Evolutionary conservation across 2,888 invertebrate species (phyloP), one percentile per base, ranked within the genome.

Genomic region (Operophtera brumata): DNA sequence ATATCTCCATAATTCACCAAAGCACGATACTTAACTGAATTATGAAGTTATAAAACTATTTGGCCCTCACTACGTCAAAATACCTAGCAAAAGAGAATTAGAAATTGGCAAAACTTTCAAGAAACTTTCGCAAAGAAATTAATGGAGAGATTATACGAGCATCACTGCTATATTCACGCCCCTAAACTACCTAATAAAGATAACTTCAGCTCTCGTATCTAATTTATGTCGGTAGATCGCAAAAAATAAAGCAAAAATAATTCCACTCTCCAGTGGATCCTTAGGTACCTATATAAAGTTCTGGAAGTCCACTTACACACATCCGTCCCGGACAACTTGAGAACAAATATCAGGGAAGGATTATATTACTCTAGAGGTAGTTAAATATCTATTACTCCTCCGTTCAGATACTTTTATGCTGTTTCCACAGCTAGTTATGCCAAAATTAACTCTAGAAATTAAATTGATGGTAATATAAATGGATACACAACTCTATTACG

Each of bases 181-280:
- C 30, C 30, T 30, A 30, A 42, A n/a, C 14, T 32, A 28, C 20
- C 8, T 46, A 42, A 46, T 42, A 41, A 35, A 41, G 26, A 48
- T 48, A 34, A 47, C 35, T 48, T 7, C n/a, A 41, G 26, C 13
- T 32, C 12, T 46, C 30, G 25, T 20, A 36, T 8, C 25, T 35
- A 48, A 20, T 41, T 48, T 39, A 39, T 20, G 10, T 35, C 48
- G 14, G 41, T 35, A 42, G 34, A 48, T 41, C 13, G 26, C 34
- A n/a, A 12, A 48, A 41, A 30, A 41, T 40, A n/a, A 36, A 54
- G 36, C 26, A 40, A 45, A 44, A 41, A 54, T 48, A 48, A 48
- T 49, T 54, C 54, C 41, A 36, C 36, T 41, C 36, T 49, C 41
- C 36, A 54, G 48, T 54, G 41, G 36, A 40, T 46, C 30, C 36